Percentiles rank a stretch among this genome's conserved stretches.
phyloP scores from a whole-genome alignment of 2,113 vertebrate species.

The Otocyon megalotis region DNA sequence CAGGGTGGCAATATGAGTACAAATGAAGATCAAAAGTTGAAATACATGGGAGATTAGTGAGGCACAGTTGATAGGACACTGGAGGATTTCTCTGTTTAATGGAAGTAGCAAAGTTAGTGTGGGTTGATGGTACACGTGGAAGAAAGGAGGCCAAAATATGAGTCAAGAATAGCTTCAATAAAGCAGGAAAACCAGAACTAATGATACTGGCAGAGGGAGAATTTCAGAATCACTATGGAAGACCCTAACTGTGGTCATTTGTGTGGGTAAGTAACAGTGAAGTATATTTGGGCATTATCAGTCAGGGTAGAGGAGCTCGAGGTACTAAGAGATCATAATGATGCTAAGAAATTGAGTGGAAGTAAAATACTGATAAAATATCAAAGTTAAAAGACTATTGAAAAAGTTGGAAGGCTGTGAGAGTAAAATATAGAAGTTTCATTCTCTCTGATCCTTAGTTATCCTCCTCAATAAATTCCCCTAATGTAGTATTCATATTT shows the following conservation, averaged over 20 bases:
- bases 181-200: neutral
- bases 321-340: neutral
- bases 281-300: neutral
- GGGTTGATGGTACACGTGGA: neutral
- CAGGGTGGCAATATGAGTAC: neutral
- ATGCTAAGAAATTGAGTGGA: neutral
- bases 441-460: neutral
- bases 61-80: neutral
- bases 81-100: neutral
- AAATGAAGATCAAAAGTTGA: neutral
- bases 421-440: neutral
- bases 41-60: neutral
- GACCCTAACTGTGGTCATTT: neutral
- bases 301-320: neutral
- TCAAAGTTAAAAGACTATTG: neutral
- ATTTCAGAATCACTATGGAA: neutral
- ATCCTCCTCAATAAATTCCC: neutral
- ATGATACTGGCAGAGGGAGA: neutral
- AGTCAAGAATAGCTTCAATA: neutral
- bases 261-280: neutral
- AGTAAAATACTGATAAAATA: neutral
- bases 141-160: neutral
- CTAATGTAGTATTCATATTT: neutral
- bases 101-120: neutral
- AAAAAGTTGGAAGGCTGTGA: neutral